Conservation (phyloP, 92 coral and sea anemone genomes). For the Ricordea florida region DNA sequence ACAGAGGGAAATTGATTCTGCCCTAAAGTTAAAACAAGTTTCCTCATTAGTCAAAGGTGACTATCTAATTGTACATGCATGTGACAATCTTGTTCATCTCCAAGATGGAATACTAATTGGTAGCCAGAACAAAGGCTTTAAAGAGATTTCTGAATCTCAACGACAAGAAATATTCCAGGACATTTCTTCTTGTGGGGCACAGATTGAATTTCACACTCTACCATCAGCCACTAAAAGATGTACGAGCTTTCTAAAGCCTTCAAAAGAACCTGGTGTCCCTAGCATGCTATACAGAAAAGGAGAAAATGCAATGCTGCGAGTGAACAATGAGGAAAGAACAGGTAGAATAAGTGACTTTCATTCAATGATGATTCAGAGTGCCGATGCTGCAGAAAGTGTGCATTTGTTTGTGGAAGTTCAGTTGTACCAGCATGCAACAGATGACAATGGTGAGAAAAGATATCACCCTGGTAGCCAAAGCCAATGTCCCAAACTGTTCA, state of each 20-base stretch:
- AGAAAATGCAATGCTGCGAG: constrained; percentile 10
- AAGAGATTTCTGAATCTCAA: constrained; percentile 31
- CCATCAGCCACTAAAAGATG: constrained; percentile 22
- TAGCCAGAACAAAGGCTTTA: constrained; percentile 20
- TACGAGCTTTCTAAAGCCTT: constrained; percentile 19
- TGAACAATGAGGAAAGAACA: constrained; percentile 13
- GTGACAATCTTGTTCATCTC: constrained; percentile 5
- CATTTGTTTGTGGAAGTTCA: constrained; percentile 38
- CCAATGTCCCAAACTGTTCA: constrained; percentile 46
- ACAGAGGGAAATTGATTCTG: too few species aligned
- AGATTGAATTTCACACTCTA: constrained; percentile 20
- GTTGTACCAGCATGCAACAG: constrained; percentile 23
- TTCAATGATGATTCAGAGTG: constrained; percentile 23
- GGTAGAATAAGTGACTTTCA: constrained; percentile 24
- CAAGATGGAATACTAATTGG: constrained; percentile 30
- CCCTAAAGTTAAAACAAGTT: too few species aligned
- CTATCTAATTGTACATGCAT: too few species aligned
- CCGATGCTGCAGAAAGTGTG: constrained; percentile 9
- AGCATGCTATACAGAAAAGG: constrained; percentile 9
- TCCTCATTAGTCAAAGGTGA: too few species aligned
- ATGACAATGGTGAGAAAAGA: constrained; percentile 43
- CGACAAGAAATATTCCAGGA: constrained; percentile 13
- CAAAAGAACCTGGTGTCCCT: constrained; percentile 24
- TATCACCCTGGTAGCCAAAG: constrained; percentile 61
- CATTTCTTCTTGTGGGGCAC: constrained; percentile 7